Base-by-base conservation (phyloP, 2,797 vertebrate species). In the Hippopotamyrus pictus region DNA sequence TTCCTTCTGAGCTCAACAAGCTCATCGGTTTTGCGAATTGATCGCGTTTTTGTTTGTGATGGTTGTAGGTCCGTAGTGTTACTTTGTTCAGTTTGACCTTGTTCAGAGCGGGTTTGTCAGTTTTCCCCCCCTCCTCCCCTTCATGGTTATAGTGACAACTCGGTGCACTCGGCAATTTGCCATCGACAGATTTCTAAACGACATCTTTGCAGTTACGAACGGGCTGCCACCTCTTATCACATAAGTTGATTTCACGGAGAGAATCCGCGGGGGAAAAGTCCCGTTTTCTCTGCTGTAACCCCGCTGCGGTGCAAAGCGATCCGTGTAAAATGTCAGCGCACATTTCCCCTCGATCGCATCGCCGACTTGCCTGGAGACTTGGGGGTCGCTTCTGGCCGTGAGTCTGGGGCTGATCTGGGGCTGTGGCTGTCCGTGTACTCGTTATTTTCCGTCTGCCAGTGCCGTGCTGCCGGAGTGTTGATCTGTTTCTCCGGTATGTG, bases 81-180 rank as follows among this genome's bases (percentile, higher is more conserved):
- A 73, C 89, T 89, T 73, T 82, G 86, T 79, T 83, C 44, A 29
- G 89, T 50, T 91, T 96, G 96, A 96, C 95, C 95, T 96, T 96
- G 95, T 95, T 95, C 92, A 92, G 92, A 92, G 92, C 91, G 94
- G 92, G 90, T 93, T 91, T 86, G 92, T 90, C 91, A 92, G 91
- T 89, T 93, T 93, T 89, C 1, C 65, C 22, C 62, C 62, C 62
- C 22, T 3, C 69, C 33, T 14, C 87, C 93, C 44, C 95, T 96
- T 95, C 90, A 85, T 50, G 87, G 62, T 95, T 92, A 91, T 91
- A 88, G 50, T 53, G 69, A 90, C 93, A 85, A 82, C 86, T 84
- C 90, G 90, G 87, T 92, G 93, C 79, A 82, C 86, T 84, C 90
- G 90, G 87, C 92, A 93, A 76, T 92, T 93, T 91, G 94, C 93